Evolutionary conservation across 2,797 vertebrate species (phyloP).

Genomic region (Clangula hyemalis): DNA sequence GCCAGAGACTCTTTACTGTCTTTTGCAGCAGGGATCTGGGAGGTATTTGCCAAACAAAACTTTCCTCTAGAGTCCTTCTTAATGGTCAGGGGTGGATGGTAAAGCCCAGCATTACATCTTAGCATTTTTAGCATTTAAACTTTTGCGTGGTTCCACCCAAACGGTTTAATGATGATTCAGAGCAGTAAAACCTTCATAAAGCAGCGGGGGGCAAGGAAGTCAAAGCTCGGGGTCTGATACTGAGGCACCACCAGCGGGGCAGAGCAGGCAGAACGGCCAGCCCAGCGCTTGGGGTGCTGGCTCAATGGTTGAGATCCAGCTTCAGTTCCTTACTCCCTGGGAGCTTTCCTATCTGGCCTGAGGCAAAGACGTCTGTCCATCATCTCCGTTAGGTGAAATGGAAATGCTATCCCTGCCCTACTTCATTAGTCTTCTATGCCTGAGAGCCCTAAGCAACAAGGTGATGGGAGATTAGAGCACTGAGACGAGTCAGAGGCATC

Average conservation of each 20-base stretch:
- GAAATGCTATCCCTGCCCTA: not conserved
- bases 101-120: not conserved
- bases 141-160: not conserved
- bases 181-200: not conserved
- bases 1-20: not conserved
- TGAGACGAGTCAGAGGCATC: not conserved
- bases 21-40: not conserved
- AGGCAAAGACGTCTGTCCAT: not conserved
- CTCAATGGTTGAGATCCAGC: not conserved
- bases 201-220: not conserved
- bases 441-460: not conserved
- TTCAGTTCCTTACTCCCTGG: not conserved
- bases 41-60: not conserved
- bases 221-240: not conserved
- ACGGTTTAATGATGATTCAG: not conserved
- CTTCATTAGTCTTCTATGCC: not conserved
- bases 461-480: not conserved
- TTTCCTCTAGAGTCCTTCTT: not conserved
- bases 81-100: not conserved
- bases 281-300: not conserved
- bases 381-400: not conserved
- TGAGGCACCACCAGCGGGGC: accelerated
- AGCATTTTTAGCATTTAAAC: accelerated
- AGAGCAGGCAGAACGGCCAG: not conserved
- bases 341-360: not conserved